These are phyloP conservation scores for Calephelis virginiensis DNA, from an alignment of 1,140 invertebrate species.

Conservation along the genomic window DNA sequence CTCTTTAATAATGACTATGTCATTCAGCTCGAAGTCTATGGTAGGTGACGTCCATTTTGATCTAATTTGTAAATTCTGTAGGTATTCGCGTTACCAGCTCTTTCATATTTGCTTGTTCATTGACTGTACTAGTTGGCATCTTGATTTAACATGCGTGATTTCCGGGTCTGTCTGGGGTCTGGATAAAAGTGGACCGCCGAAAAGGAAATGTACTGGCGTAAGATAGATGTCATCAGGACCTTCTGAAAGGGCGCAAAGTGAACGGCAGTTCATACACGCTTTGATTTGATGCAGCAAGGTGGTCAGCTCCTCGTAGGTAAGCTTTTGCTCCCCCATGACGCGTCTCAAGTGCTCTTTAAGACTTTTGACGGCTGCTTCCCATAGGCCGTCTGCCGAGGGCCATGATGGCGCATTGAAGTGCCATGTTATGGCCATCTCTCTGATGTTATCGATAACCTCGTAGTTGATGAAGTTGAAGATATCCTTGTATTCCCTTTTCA, in stretches of 20 bases:
- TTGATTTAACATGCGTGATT: background rate
- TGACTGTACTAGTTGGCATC: conserved; percentile 4
- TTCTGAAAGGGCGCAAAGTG: conserved; percentile 1
- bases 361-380: conserved; percentile 7
- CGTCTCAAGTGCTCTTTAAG: conserved; percentile 1
- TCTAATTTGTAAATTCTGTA: background rate
- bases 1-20: background rate
- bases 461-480: background rate
- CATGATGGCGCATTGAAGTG: conserved; percentile 13
- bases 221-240: background rate
- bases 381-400: background rate
- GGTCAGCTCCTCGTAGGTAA: conserved; percentile 13
- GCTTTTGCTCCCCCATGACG: conserved; percentile 5
- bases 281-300: background rate
- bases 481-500: conserved; percentile 8
- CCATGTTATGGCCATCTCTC: conserved; percentile 3
- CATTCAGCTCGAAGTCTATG: background rate
- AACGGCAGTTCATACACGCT: conserved; percentile 7
- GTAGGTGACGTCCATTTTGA: background rate
- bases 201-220: background rate
- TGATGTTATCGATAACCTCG: background rate
- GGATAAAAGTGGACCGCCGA: conserved; percentile 3
- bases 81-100: background rate
- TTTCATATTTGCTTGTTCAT: conserved; percentile 14
- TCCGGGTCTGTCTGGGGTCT: conserved; percentile 1